Conservation (phyloP, 1,140 invertebrate genomes). For the Pseudoatta argentina region DNA sequence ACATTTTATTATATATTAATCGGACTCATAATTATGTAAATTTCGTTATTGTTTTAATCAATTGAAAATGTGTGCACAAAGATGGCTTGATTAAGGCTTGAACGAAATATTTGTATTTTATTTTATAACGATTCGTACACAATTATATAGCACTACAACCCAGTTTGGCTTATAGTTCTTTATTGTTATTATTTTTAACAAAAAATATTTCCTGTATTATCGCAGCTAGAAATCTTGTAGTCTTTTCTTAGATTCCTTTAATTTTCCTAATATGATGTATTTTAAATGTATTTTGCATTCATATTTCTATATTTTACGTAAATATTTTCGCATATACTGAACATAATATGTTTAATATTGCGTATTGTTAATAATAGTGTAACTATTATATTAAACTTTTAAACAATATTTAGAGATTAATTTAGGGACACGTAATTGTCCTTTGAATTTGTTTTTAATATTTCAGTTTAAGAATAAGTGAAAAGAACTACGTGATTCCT, state of each 20-base stretch:
- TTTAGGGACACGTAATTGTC: neutral
- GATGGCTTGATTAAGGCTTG: too few relatives aligned
- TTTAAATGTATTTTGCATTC: too few relatives aligned
- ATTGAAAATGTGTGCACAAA: too few relatives aligned
- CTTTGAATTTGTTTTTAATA: neutral
- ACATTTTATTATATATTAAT: too few relatives aligned
- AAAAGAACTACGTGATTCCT: neutral
- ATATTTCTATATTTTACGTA: neutral
- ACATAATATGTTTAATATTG: neutral
- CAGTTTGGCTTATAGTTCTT: too few relatives aligned
- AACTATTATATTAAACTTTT: neutral
- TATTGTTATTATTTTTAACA: neutral
- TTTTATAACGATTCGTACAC: too few relatives aligned
- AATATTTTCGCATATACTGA: neutral
- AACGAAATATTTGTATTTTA: too few relatives aligned
- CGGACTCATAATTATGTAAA: too few relatives aligned
- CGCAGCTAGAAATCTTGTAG: neutral
- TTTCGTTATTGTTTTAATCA: too few relatives aligned
- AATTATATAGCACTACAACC: too few relatives aligned
- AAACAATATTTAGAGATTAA: neutral
- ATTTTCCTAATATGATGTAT: too few relatives aligned
- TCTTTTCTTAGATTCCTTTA: too few relatives aligned
- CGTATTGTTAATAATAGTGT: neutral
- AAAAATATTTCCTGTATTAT: neutral
- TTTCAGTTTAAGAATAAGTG: neutral